A percentile compares a stretch with the other conserved stretches of the same genome.
These are phyloP conservation scores for Microplitis demolitor DNA, from an alignment of 1,140 invertebrate species.

Conservation along the genomic window DNA sequence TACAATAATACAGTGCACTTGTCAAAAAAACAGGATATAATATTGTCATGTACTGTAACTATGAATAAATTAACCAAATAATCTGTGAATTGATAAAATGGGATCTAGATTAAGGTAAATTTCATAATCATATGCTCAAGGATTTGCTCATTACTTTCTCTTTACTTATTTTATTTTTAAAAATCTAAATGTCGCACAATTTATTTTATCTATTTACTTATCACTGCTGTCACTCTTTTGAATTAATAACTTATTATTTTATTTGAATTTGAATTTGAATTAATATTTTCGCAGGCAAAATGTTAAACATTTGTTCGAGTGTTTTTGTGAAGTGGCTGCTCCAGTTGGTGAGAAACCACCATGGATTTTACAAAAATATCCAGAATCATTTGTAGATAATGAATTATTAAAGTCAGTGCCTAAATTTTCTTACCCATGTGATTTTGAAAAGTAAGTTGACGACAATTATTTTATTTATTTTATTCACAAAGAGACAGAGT, in stretches of 20 bases:
- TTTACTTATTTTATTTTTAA: slow-evolving; percentile 7
- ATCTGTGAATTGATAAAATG: slow-evolving; percentile 44
- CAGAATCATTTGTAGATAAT: slow-evolving; percentile 73
- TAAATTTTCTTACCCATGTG: slow-evolving; percentile 85
- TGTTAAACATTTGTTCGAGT: slow-evolving; percentile 80
- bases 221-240: neutral
- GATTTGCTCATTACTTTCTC: neutral
- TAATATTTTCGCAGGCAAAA: slow-evolving; percentile 73
- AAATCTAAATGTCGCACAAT: neutral
- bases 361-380: slow-evolving; percentile 80
- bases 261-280: neutral
- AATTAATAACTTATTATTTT: neutral
- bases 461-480: neutral
- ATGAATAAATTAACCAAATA: too few relatives aligned
- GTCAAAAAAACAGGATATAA: too few relatives aligned
- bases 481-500: neutral
- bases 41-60: too few relatives aligned
- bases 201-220: neutral
- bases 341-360: slow-evolving; percentile 67
- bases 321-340: slow-evolving; percentile 81
- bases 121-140: slow-evolving; percentile 18
- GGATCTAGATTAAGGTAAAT: slow-evolving; percentile 57
- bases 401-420: slow-evolving; percentile 80
- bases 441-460: slow-evolving; percentile 73
- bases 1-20: too few relatives aligned